phyloP scores from a whole-genome alignment of 2,113 vertebrate species.

The Otocyon megalotis region DNA sequence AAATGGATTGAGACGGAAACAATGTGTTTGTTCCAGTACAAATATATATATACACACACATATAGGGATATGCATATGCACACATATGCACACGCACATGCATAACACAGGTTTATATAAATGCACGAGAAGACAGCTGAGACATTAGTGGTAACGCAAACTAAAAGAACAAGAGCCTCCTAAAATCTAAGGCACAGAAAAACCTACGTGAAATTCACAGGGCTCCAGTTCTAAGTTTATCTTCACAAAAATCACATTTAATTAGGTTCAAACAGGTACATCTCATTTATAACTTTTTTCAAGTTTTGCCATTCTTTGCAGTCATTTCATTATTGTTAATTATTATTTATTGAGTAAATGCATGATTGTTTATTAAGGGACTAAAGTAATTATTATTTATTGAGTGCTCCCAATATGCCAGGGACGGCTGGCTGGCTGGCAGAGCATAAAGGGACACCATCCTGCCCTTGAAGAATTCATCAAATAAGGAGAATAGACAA shows the following conservation, averaged over 20 bases:
- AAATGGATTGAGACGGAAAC: neutral
- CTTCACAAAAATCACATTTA: neutral
- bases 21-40: neutral
- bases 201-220: neutral
- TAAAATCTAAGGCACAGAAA: neutral
- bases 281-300: neutral
- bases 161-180: neutral
- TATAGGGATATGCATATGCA: neutral
- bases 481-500: conserved; percentile 40
- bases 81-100: neutral
- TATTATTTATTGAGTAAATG: conserved; percentile 61
- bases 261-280: neutral
- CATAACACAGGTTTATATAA: neutral
- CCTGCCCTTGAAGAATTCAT: conserved; percentile 30
- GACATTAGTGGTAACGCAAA: neutral
- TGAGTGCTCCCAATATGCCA: conserved; percentile 27
- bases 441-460: conserved; percentile 28
- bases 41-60: neutral
- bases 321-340: conserved; percentile 47
- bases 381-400: conserved; percentile 68
- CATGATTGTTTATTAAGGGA: conserved; percentile 47
- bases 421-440: neutral
- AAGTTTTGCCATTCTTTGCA: conserved; percentile 13
- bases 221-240: neutral
- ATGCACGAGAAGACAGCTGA: neutral